A percentile compares a stretch with the other conserved stretches of the same genome.
phyloP scores from a whole-genome alignment of 2,797 vertebrate genomes.

The Centroberyx gerrardi region DNA sequence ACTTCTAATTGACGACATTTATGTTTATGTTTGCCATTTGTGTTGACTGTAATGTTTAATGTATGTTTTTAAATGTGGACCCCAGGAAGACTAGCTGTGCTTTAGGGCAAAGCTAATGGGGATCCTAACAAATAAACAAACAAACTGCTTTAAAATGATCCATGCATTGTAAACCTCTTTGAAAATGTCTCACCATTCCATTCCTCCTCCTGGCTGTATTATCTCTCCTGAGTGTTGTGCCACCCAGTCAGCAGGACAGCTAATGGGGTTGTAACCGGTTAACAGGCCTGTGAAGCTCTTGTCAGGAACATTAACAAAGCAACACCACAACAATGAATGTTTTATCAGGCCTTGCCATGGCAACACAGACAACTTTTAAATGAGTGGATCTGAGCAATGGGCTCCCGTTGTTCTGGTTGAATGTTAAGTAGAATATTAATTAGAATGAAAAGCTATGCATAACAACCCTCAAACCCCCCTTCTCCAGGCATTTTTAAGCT shows the following conservation, averaged over 20 bases:
- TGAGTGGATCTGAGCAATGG: slow-evolving; percentile 26
- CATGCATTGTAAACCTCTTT: neutral
- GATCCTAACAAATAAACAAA: no score
- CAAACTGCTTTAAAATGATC: slow-evolving; percentile 13
- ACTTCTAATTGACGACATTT: no score
- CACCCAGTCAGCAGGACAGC: slow-evolving; percentile 37
- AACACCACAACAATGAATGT: slow-evolving; percentile 34
- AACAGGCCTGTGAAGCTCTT: slow-evolving; percentile 47
- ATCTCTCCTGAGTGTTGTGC: slow-evolving; percentile 26
- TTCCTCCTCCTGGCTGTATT: slow-evolving; percentile 25
- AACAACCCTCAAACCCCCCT: neutral
- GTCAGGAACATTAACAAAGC: slow-evolving; percentile 51
- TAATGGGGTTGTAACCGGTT: slow-evolving; percentile 49
- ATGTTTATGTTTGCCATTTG: no score
- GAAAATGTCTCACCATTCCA: slow-evolving; percentile 15
- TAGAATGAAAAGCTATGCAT: slow-evolving; percentile 49
- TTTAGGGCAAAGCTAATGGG: no score
- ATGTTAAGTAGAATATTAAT: slow-evolving; percentile 59
- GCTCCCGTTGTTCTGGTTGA: slow-evolving; percentile 34
- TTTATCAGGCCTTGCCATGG: slow-evolving; percentile 53
- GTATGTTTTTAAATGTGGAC: no score
- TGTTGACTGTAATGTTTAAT: no score
- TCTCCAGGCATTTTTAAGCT: no score
- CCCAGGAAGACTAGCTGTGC: no score
- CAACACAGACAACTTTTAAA: slow-evolving; percentile 50